Evolutionary conservation across 2,888 invertebrate species (phyloP), one percentile per base, ranked within the genome.

Genomic region (Drosophila acutilabella): DNA sequence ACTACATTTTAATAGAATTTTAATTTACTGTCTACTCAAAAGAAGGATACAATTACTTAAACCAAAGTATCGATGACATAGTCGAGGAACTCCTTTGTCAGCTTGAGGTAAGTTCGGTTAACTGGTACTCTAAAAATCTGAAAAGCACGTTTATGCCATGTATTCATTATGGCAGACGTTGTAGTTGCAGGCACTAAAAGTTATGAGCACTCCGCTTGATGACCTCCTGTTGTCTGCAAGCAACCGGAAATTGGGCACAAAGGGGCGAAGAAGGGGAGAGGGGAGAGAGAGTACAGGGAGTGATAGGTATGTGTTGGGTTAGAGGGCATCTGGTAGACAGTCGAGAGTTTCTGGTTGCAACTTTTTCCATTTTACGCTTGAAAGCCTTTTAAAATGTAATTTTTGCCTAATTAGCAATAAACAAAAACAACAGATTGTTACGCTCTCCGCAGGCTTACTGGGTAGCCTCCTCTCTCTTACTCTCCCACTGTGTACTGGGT

Each of bases 331-430:
- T 54, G 52, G 8, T 52, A 58, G 64, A 57, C 47, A 64, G 62
- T 54, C 51, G 54, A 53, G 66, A 52, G 71, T 52, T 30, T 76
- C 64, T 16, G 70, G 61, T 30, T 56, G 53, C 61, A 90, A 89
- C 81, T 89, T 89, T 89, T 89, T 90, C 77, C 88, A 89, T 89
- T 91, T 90, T 75, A 80, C 89, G 90, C 90, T 87, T 79, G 90
- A 89, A 82, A 80, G 73, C 74, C 67, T 80, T 87, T 90, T 80
- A 88, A 84, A 89, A 85, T 89, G 77, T 82, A 84, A 84, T 88
- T 88, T 85, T 89, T 84, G 89, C 81, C 80, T 82, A 82, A 89
- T 88, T 88, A 90, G 88, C 91, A 90, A 85, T 82, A 87, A 83
- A 83, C 88, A 83, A 83, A 64, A 70, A 59, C 71, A 53, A 64